phyloP scores from a whole-genome alignment of 2,113 vertebrate genomes.

The Rutilus rutilus region DNA sequence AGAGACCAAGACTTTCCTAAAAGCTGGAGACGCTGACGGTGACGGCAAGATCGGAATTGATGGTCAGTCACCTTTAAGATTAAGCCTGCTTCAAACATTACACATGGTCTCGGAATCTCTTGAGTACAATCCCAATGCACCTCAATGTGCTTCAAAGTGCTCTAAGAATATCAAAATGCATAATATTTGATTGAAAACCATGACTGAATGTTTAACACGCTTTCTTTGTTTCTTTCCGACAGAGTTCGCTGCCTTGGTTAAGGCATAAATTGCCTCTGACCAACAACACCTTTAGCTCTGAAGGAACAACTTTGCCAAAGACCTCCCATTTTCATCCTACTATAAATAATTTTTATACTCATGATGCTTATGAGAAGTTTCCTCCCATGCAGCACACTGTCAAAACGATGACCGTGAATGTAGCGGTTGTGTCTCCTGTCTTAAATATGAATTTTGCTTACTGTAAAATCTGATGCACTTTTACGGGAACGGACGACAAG shows the following conservation, averaged over 20 bases:
- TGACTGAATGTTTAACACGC: not conserved
- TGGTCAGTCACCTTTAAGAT: slow-evolving; percentile 61
- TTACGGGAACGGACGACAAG: slow-evolving; percentile 75
- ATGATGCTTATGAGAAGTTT: slow-evolving; percentile 76
- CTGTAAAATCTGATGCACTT: slow-evolving; percentile 83
- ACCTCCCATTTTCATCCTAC: slow-evolving; percentile 77
- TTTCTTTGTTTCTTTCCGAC: slow-evolving; percentile 35
- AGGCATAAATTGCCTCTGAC: slow-evolving; percentile 74
- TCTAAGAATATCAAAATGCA: not conserved
- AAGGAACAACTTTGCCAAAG: slow-evolving; percentile 77
- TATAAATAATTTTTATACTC: slow-evolving; percentile 82
- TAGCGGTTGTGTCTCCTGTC: slow-evolving; percentile 80
- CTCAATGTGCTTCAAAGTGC: not conserved
- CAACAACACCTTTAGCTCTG: slow-evolving; percentile 75
- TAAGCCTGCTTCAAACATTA: not conserved
- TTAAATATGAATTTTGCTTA: slow-evolving; percentile 83
- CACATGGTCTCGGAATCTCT: too few relatives aligned
- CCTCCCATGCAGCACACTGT: slow-evolving; percentile 76
- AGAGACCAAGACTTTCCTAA: slow-evolving; percentile 77
- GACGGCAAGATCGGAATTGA: slow-evolving; percentile 82
- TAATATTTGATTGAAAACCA: not conserved
- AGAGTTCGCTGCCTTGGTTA: slow-evolving; percentile 81
- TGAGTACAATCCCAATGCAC: not conserved
- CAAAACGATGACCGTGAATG: slow-evolving; percentile 79
- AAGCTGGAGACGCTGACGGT: slow-evolving; percentile 78